Conservation (phyloP, 2,888 invertebrate species). For the Hypselothyrea guttata region DNA sequence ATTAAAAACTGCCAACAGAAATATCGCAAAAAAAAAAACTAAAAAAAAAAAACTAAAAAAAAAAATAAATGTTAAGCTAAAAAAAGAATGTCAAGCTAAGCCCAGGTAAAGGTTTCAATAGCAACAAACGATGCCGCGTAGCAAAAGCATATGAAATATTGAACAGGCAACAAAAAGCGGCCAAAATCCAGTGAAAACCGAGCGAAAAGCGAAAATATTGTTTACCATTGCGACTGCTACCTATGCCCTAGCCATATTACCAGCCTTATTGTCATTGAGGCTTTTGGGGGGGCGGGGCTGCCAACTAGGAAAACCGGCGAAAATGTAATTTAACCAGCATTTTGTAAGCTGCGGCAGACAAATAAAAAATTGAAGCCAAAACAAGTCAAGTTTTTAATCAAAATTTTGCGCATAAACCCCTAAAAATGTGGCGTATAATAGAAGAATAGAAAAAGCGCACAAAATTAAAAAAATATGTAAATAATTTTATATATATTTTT, state of each 20-base stretch:
- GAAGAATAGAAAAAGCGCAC: conserved; percentile 1
- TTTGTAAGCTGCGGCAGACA: conserved; percentile 19
- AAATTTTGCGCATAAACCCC: conserved; percentile 40
- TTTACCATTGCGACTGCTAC: conserved; percentile 34
- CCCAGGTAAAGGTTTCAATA: conserved; percentile 52
- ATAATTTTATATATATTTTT: conserved; percentile 7
- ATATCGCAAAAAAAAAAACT: conserved; percentile 32
- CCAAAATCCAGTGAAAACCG: conserved; percentile 15
- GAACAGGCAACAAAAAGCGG: conserved; percentile 23
- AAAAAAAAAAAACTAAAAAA: conserved; percentile 5
- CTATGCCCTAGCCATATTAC: conserved; percentile 5
- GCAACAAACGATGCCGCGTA: conserved; percentile 26
- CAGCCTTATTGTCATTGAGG: conserved; percentile 22
- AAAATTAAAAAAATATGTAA: conserved; percentile 4
- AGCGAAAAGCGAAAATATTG: conserved; percentile 44
- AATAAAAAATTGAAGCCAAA: conserved; percentile 48
- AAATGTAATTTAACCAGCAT: conserved; percentile 60
- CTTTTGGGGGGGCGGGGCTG: background rate
- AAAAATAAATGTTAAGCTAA: conserved; percentile 3
- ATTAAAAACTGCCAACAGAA: conserved; percentile 54
- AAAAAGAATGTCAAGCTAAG: conserved; percentile 36
- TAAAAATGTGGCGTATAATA: conserved; percentile 32
- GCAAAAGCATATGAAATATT: conserved; percentile 56
- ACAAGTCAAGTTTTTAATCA: conserved; percentile 61
- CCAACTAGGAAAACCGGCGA: conserved; percentile 25